A percentile compares a stretch with the other conserved stretches of the same genome.
phyloP scores from a whole-genome alignment of 2,113 vertebrate genomes.

The Romanogobio albipinnatus region DNA sequence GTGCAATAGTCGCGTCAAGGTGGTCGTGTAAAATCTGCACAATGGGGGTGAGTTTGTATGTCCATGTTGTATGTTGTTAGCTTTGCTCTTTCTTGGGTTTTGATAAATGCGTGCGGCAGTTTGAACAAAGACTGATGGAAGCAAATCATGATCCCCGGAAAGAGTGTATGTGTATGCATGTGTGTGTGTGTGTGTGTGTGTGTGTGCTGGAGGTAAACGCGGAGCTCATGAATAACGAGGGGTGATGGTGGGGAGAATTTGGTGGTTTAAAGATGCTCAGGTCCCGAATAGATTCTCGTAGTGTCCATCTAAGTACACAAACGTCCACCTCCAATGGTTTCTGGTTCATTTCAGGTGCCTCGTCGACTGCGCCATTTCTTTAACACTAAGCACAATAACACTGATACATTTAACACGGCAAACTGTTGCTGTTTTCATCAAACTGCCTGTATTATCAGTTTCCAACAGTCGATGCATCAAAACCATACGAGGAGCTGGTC shows the following conservation, averaged over 20 bases:
- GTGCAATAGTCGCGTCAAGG: slow-evolving; percentile 27
- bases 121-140: slow-evolving; percentile 61
- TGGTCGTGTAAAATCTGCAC: slow-evolving; percentile 43
- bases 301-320: background rate
- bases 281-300: background rate
- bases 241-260: background rate
- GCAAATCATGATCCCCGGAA: slow-evolving; percentile 34
- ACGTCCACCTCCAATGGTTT: background rate
- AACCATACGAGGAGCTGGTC: background rate
- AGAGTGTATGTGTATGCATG: background rate
- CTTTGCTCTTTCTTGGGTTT: slow-evolving; percentile 17
- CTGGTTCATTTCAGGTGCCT: slow-evolving; percentile 1
- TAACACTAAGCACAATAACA: slow-evolving; percentile 17
- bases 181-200: background rate
- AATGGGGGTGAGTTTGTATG: slow-evolving; percentile 65
- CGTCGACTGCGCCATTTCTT: slow-evolving; percentile 18
- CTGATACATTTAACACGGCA: background rate
- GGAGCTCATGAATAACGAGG: background rate
- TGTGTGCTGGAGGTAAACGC: background rate
- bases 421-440: slow-evolving; percentile 30
- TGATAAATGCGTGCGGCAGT: slow-evolving; percentile 54
- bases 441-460: background rate
- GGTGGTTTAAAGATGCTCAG: slow-evolving; percentile 1
- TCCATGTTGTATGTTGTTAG: slow-evolving; percentile 27
- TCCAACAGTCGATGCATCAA: background rate